Evolutionary conservation across 2,888 invertebrate species (phyloP).

Genomic region (Polymixis lichenea): DNA sequence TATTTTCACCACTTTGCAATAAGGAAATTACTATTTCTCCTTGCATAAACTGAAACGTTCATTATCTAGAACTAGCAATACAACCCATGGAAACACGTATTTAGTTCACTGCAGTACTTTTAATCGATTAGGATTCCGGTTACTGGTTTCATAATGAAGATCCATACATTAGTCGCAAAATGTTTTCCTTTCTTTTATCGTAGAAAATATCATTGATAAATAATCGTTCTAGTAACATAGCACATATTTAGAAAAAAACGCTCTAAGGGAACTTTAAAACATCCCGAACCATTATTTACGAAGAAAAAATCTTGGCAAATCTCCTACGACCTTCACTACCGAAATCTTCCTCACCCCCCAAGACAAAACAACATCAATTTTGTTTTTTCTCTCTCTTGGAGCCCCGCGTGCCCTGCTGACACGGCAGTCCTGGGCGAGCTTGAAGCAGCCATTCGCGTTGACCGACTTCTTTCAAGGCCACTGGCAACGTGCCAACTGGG

Average conservation of each 20-base stretch:
- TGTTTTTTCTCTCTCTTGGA: not conserved
- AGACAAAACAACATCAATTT: not conserved
- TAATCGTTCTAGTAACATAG: not conserved
- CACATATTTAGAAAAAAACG: not conserved
- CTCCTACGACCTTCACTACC: slow-evolving; percentile 2
- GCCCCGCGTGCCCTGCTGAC: slow-evolving; percentile 35
- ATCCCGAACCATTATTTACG: not conserved
- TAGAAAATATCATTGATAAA: not conserved
- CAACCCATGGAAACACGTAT: not conserved
- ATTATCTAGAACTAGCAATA: not conserved
- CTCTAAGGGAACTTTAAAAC: not conserved
- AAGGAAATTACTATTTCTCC: not conserved
- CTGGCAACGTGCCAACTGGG: slow-evolving; percentile 72
- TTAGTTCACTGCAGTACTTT: slow-evolving; percentile 42
- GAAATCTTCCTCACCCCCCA: not conserved
- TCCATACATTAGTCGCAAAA: not conserved
- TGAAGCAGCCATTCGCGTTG: slow-evolving; percentile 58
- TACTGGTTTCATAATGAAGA: not conserved
- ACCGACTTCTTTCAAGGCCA: slow-evolving; percentile 71
- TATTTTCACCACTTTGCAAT: not conserved
- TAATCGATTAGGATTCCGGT: slow-evolving; percentile 25
- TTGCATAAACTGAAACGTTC: not conserved
- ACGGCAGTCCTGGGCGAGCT: slow-evolving; percentile 48
- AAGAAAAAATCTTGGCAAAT: not conserved
- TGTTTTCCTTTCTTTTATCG: too few species aligned